These are phyloP conservation scores for Hyphantria cunea DNA, from an alignment of 1,140 invertebrate genomes.

Conservation along the genomic window DNA sequence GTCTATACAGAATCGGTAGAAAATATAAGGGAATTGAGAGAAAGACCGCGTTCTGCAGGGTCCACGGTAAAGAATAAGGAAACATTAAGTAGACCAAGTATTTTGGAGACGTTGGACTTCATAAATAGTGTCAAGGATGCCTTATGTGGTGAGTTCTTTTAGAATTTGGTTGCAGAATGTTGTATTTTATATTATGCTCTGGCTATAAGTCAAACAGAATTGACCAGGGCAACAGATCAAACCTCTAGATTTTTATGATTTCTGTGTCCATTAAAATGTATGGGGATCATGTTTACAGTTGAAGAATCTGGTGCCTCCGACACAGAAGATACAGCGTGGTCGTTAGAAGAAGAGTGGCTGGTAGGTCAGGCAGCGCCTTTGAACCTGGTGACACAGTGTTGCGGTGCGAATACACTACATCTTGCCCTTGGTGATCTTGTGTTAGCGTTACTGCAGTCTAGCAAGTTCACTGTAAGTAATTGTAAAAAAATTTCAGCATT, in stretches of 20 bases:
- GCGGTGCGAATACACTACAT: conserved; percentile 38
- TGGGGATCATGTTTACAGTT: conserved; percentile 41
- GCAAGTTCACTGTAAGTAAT: conserved; percentile 58
- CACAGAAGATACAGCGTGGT: conserved; percentile 55
- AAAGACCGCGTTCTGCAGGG: conserved; percentile 64
- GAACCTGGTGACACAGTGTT: conserved; percentile 41
- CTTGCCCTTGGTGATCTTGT: conserved; percentile 52
- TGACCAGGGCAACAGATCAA: no score
- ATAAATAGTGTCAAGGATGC: conserved; percentile 72
- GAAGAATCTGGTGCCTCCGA: conserved; percentile 68
- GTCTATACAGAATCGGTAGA: conserved; percentile 72
- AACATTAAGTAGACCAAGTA: conserved; percentile 62
- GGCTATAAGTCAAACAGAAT: not conserved
- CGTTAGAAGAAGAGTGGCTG: conserved; percentile 57
- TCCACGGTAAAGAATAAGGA: conserved; percentile 65
- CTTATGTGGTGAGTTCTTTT: conserved; percentile 60
- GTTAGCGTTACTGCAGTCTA: conserved; percentile 45
- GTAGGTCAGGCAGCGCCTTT: conserved; percentile 51
- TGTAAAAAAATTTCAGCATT: no score
- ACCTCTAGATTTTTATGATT: no score
- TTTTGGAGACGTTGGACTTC: conserved; percentile 73
- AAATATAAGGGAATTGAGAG: conserved; percentile 58
- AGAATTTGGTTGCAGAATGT: no score
- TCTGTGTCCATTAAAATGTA: no score
- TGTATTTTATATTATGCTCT: not conserved